phyloP scores from a whole-genome alignment of 2,113 vertebrate genomes.

The Tachysurus vachellii region DNA sequence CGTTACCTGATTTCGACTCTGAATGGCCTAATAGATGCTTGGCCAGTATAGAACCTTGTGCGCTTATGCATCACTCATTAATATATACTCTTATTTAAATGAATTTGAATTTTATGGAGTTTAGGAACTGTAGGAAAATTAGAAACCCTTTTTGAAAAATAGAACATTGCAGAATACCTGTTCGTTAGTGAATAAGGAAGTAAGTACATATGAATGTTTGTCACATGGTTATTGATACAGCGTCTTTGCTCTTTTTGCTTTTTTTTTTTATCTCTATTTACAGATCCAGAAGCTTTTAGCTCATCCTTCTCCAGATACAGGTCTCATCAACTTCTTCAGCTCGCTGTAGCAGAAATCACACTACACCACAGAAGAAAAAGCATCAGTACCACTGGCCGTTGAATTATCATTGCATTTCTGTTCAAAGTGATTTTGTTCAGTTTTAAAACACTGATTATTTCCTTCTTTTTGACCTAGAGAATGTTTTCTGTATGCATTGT shows the following conservation, averaged over 20 bases:
- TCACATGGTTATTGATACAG: background rate
- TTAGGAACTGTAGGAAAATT: background rate
- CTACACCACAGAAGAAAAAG: background rate
- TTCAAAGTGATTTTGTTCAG: background rate
- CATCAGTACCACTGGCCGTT: background rate
- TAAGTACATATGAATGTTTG: background rate
- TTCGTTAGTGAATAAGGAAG: background rate
- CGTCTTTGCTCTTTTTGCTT: background rate
- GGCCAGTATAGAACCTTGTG: too few relatives aligned
- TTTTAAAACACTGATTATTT: background rate
- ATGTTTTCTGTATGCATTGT: constrained; percentile 5
- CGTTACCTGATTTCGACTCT: too few relatives aligned
- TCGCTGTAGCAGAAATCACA: constrained; percentile 59
- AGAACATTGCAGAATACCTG: background rate
- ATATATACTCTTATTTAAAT: background rate
- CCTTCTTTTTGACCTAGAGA: background rate
- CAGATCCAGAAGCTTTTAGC: constrained; percentile 84
- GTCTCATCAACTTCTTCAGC: constrained; percentile 78
- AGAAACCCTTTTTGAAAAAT: background rate
- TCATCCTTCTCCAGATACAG: constrained; percentile 83
- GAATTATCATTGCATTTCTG: too few relatives aligned
- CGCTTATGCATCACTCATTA: background rate
- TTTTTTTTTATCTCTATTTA: constrained; percentile 16
- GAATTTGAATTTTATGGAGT: background rate
- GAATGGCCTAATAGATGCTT: too few relatives aligned